These are phyloP conservation scores for Loriculus beryllinus DNA, from an alignment of 2,797 vertebrate species.

Conservation along the genomic window DNA sequence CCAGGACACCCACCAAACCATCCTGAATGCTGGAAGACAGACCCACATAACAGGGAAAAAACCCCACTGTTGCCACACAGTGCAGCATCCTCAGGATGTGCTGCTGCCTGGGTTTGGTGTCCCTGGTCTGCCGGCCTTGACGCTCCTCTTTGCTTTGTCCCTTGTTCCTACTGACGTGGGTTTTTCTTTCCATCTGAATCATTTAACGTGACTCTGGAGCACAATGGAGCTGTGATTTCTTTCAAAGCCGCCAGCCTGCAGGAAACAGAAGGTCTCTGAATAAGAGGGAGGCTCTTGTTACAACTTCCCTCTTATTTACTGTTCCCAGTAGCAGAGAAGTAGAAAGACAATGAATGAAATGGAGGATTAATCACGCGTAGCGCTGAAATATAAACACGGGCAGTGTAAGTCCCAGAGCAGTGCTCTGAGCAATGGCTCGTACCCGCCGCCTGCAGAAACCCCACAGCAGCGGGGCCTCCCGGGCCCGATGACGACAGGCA, in stretches of 20 bases:
- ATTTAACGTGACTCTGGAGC: not conserved
- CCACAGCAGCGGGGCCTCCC: not conserved
- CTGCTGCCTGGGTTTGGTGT: not conserved
- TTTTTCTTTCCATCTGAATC: constrained; percentile 34
- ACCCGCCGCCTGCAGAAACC: fast-evolving
- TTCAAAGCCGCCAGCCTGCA: constrained; percentile 2
- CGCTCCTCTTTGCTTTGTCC: not conserved
- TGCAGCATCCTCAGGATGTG: not conserved
- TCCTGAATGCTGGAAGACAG: not conserved
- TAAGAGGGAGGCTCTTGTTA: constrained; percentile 61
- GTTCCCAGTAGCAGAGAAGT: constrained; percentile 59
- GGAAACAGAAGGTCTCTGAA: constrained; percentile 65
- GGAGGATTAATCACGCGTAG: constrained; percentile 35
- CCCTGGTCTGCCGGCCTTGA: not conserved
- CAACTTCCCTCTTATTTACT: constrained; percentile 64
- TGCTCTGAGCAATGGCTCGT: not conserved
- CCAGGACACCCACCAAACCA: not conserved
- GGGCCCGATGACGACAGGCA: not conserved
- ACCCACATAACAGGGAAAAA: too few relatives aligned
- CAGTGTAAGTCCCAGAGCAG: not conserved
- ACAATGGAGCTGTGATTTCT: constrained; percentile 57
- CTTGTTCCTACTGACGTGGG: not conserved
- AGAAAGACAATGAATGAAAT: constrained; percentile 45
- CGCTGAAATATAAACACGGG: constrained; percentile 11
- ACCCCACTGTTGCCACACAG: fast-evolving